Percentiles rank a stretch among this genome's conserved stretches.
phyloP scores from a whole-genome alignment of 2,113 vertebrate species.

The Gyps fulvus region DNA sequence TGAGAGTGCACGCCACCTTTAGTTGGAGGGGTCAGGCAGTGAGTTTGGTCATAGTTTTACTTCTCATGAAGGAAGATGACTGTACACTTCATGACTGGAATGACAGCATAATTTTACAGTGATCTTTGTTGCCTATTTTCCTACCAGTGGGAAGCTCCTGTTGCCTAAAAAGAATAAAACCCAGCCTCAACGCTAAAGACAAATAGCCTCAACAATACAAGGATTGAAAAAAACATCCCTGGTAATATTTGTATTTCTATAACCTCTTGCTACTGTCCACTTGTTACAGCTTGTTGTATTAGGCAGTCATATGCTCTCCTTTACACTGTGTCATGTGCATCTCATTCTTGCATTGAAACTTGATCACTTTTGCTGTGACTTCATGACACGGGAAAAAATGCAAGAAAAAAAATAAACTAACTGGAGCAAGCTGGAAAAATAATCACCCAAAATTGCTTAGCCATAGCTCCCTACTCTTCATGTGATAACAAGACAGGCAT shows the following conservation, averaged over 20 bases:
- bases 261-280: background rate
- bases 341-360: background rate
- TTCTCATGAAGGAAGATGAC: background rate
- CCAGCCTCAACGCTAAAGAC: background rate
- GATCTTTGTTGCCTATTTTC: background rate
- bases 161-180: background rate
- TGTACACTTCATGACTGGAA: background rate
- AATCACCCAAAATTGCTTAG: background rate
- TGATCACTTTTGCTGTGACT: background rate
- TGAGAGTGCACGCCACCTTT: background rate
- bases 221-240: background rate
- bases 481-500: background rate
- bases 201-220: background rate
- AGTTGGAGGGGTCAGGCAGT: background rate
- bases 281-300: background rate
- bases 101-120: background rate
- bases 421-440: background rate
- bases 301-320: background rate
- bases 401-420: background rate
- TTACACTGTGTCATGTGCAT: fast-evolving
- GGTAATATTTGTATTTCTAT: background rate
- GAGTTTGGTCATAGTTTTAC: background rate
- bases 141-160: background rate
- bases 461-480: background rate
- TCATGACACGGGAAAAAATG: background rate